Percentiles rank a stretch among this genome's conserved stretches.
Evolutionary conservation across 2,113 vertebrate genomes (phyloP).

Genomic region (Urocitellus parryii): DNA sequence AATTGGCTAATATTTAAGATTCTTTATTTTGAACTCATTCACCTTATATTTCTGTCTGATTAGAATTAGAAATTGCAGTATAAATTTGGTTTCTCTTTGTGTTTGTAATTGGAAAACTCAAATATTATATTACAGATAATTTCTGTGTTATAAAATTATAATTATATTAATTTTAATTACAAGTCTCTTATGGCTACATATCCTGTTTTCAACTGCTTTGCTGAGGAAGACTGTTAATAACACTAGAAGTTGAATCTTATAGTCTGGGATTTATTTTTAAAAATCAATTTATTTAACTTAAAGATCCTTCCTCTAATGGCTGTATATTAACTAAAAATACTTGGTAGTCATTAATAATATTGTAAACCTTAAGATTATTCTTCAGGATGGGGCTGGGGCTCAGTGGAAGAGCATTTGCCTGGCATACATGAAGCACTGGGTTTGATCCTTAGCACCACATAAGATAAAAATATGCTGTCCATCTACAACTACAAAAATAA

Average conservation of each 20-base stretch:
- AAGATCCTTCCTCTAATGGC: background rate
- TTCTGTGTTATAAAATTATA: background rate
- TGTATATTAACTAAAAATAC: background rate
- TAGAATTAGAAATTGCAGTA: background rate
- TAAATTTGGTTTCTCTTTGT: slow-evolving; percentile 46
- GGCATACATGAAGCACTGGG: no score
- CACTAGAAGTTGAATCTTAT: background rate
- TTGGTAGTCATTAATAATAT: slow-evolving; percentile 13
- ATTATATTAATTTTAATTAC: slow-evolving; percentile 60
- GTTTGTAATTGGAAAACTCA: background rate
- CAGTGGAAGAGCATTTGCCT: no score
- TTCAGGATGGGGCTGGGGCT: no score
- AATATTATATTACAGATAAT: slow-evolving; percentile 26
- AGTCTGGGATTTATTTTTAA: slow-evolving; percentile 40
- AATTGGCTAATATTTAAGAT: slow-evolving; percentile 34
- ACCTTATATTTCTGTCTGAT: background rate
- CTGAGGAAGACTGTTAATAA: background rate
- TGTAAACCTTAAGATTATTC: slow-evolving; percentile 12
- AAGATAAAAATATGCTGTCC: no score
- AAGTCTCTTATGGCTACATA: slow-evolving; percentile 23
- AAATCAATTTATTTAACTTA: slow-evolving; percentile 43
- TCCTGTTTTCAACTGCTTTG: slow-evolving; percentile 30
- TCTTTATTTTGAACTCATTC: background rate
- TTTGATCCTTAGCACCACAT: no score
- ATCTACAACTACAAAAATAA: no score